Evolutionary conservation across 2,113 vertebrate genomes (phyloP).

Genomic region (Tympanuchus pallidicinctus): DNA sequence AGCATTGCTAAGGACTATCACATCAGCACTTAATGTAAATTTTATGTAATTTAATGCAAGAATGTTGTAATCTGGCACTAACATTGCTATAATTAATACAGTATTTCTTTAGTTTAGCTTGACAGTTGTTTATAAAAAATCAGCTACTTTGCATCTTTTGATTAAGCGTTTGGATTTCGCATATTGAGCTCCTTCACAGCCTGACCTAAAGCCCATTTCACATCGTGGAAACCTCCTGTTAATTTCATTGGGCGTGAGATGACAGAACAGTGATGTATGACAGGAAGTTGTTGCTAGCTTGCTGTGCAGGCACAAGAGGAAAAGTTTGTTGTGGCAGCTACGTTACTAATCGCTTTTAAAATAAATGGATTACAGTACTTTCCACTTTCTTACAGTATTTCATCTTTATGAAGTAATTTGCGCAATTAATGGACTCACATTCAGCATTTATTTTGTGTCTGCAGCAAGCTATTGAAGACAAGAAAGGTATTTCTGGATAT

Average conservation of each 20-base stretch:
- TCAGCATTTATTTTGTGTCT: slow-evolving; percentile 42
- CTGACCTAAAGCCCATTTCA: neutral
- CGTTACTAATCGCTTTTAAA: neutral
- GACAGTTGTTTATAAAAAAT: neutral
- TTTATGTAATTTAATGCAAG: neutral
- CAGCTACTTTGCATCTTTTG: neutral
- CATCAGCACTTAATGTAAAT: neutral
- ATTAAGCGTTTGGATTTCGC: neutral
- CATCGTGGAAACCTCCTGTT: neutral
- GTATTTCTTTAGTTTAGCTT: neutral
- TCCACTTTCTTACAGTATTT: neutral
- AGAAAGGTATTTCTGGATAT: slow-evolving; percentile 93
- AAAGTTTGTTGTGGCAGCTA: neutral
- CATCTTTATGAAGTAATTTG: neutral
- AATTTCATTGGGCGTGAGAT: neutral
- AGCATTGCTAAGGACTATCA: neutral
- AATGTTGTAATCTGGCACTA: neutral
- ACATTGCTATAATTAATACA: neutral
- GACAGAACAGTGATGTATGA: neutral
- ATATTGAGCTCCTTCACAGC: neutral
- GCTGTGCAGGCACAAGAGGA: neutral
- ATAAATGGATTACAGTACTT: neutral
- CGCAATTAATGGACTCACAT: neutral
- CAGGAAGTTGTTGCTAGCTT: neutral
- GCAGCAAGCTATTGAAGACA: slow-evolving; percentile 90